These are phyloP conservation scores for Aporophyla lueneburgensis DNA, from an alignment of 2,888 invertebrate species.

Conservation along the genomic window DNA sequence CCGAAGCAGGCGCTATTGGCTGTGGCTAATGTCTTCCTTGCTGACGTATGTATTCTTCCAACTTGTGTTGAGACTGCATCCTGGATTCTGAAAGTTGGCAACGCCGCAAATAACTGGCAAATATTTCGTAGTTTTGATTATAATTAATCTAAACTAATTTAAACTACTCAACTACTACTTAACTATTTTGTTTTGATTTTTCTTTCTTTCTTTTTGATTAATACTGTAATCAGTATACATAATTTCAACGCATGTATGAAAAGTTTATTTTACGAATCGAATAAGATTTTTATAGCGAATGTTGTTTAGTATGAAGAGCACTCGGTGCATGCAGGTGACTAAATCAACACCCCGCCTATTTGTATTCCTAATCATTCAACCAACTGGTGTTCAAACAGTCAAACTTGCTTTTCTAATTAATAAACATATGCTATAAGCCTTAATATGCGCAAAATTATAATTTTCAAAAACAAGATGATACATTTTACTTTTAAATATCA, in stretches of 20 bases:
- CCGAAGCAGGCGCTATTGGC: conserved; percentile 96
- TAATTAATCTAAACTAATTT: too few species aligned
- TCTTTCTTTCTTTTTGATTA: too few species aligned
- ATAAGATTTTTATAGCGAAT: neutral
- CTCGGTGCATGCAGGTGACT: neutral
- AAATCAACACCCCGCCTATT: too few species aligned
- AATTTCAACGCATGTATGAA: too few species aligned
- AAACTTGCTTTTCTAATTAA: neutral
- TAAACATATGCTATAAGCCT: neutral
- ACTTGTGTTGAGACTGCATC: neutral
- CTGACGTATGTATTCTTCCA: conserved; percentile 90
- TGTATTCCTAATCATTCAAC: too few species aligned
- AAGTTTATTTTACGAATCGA: neutral
- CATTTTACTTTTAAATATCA: conserved; percentile 69
- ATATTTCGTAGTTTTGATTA: neutral
- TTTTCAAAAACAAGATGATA: neutral
- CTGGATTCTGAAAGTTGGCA: neutral
- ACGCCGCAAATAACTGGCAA: neutral
- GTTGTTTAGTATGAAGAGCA: neutral
- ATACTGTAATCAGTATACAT: too few species aligned
- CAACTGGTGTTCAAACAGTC: neutral
- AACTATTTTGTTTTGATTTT: too few species aligned
- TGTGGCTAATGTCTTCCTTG: conserved; percentile 96
- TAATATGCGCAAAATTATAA: neutral
- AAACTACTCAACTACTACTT: too few species aligned